Evolutionary conservation across 2,113 vertebrate genomes (phyloP).

Genomic region (Caracal caracal): DNA sequence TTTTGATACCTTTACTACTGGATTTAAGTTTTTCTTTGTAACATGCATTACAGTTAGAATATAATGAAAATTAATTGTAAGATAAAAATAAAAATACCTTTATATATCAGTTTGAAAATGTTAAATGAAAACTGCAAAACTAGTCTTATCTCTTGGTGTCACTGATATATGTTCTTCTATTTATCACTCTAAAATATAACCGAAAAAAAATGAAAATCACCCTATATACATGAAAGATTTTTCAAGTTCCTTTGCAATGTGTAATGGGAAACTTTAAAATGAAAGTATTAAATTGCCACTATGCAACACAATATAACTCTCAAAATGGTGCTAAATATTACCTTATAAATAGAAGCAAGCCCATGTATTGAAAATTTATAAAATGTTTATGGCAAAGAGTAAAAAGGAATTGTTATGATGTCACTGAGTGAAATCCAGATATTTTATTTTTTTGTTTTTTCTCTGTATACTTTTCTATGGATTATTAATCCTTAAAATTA

Average conservation of each 20-base stretch:
- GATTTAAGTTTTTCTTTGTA: not conserved
- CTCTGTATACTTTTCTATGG: not conserved
- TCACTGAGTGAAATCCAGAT: too few relatives aligned
- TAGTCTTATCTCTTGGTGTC: not conserved
- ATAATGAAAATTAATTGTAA: not conserved
- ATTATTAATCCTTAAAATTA: not conserved
- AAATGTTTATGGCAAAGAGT: not conserved
- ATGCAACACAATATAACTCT: not conserved
- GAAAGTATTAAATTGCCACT: not conserved
- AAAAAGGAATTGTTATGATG: not conserved
- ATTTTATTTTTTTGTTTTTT: not conserved
- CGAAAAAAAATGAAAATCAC: not conserved
- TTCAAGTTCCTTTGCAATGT: not conserved
- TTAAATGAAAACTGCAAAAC: not conserved
- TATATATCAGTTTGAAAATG: not conserved
- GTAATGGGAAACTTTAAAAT: not conserved
- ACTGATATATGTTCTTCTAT: too few relatives aligned
- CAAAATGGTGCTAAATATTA: not conserved
- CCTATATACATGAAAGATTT: not conserved
- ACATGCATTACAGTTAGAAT: not conserved
- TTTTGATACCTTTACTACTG: not conserved
- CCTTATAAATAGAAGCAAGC: not conserved
- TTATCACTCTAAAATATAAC: not conserved
- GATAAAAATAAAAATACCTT: not conserved
- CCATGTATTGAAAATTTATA: not conserved